phyloP scores from a whole-genome alignment of 2,113 vertebrate species.

The Epinephelus cyanopodus region DNA sequence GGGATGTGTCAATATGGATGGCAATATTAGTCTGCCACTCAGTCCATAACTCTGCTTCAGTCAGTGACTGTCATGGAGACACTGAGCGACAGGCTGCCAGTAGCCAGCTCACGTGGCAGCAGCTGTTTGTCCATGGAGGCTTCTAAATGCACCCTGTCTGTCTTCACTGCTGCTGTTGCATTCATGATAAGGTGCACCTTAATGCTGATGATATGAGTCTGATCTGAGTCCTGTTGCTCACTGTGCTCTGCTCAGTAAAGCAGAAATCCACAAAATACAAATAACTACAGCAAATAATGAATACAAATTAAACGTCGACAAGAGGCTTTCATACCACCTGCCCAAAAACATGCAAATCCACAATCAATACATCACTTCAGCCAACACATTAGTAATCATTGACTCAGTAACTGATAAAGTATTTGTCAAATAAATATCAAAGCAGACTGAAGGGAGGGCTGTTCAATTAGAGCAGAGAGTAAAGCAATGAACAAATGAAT shows the following conservation, averaged over 20 bases:
- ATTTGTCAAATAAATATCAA: not conserved
- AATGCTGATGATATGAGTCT: not conserved
- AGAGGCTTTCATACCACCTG: not conserved
- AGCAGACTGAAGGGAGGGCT: not conserved
- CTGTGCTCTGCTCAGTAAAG: not conserved
- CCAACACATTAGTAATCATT: not conserved
- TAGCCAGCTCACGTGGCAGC: not conserved
- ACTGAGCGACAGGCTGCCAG: not conserved
- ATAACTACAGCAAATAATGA: too few relatives aligned
- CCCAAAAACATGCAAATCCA: not conserved
- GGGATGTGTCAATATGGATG: not conserved
- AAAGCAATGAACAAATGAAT: not conserved
- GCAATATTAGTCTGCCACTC: not conserved
- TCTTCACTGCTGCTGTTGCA: not conserved
- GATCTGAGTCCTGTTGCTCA: not conserved
- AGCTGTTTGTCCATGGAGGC: not conserved
- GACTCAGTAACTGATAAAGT: not conserved
- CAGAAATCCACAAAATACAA: not conserved
- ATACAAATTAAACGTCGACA: not conserved
- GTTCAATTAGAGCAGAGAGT: not conserved
- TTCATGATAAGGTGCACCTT: not conserved
- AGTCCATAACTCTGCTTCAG: not conserved
- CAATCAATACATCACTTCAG: not conserved
- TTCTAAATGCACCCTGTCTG: not conserved
- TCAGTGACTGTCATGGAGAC: slow-evolving; percentile 18